Percentiles rank a stretch among this genome's conserved stretches.
These are phyloP conservation scores for Xylota segnis DNA, from an alignment of 2,888 invertebrate species.

Conservation along the genomic window DNA sequence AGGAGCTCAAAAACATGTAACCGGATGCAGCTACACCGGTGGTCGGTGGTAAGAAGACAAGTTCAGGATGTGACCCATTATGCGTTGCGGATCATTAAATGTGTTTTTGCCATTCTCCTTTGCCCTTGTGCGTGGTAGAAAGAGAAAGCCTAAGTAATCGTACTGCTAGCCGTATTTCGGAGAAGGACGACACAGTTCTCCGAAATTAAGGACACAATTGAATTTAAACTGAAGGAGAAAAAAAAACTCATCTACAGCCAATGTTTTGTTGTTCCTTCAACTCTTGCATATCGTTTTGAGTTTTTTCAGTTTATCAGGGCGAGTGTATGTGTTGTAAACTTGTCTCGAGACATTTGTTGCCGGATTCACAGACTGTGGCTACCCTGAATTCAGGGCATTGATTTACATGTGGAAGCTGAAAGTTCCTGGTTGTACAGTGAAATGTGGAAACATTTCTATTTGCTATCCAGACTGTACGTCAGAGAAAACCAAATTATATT, in stretches of 20 bases:
- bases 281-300: background rate
- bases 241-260: background rate
- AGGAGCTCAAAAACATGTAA: slow-evolving; percentile 59
- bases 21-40: slow-evolving; percentile 71
- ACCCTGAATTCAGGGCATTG: slow-evolving; percentile 15
- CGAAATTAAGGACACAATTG: slow-evolving; percentile 35
- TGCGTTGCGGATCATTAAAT: slow-evolving; percentile 71
- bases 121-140: slow-evolving; percentile 28
- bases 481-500: slow-evolving; percentile 11
- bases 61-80: slow-evolving; percentile 72
- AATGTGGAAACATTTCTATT: slow-evolving; percentile 14
- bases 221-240: slow-evolving; percentile 15
- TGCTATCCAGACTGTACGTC: background rate
- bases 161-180: slow-evolving; percentile 14
- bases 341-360: slow-evolving; percentile 42
- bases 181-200: slow-evolving; percentile 25
- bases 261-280: background rate
- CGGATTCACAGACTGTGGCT: slow-evolving; percentile 31
- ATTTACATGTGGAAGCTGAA: slow-evolving; percentile 42
- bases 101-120: slow-evolving; percentile 60
- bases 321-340: slow-evolving; percentile 2
- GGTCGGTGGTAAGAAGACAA: slow-evolving; percentile 66
- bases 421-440: slow-evolving; percentile 16
- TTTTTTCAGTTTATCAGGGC: background rate
- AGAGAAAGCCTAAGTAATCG: background rate